Evolutionary conservation across 2,113 vertebrate species (phyloP).

Genomic region (Manacus vitellinus): DNA sequence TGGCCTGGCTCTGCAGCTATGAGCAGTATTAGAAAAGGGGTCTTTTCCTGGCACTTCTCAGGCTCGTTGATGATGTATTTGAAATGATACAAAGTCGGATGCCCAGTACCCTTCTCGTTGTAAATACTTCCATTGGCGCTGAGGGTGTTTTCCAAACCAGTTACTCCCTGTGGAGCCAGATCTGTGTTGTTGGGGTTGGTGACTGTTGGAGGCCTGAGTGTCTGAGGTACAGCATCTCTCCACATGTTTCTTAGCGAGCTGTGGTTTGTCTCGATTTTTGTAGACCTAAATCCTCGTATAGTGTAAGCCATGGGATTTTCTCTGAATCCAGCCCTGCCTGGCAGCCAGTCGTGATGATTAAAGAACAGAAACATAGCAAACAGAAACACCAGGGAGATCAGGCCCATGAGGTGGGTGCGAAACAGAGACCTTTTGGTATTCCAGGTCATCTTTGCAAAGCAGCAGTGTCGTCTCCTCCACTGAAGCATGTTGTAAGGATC

Average conservation of each 20-base stretch:
- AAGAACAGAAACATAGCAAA: constrained; percentile 86
- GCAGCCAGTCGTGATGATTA: constrained; percentile 84
- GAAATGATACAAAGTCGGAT: constrained; percentile 78
- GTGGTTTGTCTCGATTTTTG: constrained; percentile 81
- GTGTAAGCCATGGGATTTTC: constrained; percentile 83
- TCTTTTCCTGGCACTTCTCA: constrained; percentile 81
- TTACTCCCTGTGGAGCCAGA: constrained; percentile 71
- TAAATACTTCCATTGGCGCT: constrained; percentile 83
- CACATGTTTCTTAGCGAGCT: constrained; percentile 75
- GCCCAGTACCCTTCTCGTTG: constrained; percentile 65
- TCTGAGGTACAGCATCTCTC: constrained; percentile 79
- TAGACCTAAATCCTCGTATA: constrained; percentile 77
- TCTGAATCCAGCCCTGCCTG: constrained; percentile 77
- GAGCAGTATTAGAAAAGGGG: constrained; percentile 89
- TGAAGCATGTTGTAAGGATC: constrained; percentile 87
- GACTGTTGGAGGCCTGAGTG: constrained; percentile 70
- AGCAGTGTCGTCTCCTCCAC: constrained; percentile 90
- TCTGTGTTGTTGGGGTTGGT: constrained; percentile 76
- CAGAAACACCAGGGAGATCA: constrained; percentile 82
- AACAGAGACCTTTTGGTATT: constrained; percentile 92
- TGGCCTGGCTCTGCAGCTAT: constrained; percentile 90
- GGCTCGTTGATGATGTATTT: constrained; percentile 90
- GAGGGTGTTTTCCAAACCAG: constrained; percentile 73
- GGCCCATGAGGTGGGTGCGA: constrained; percentile 82
- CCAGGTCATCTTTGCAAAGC: constrained; percentile 95